phyloP scores from a whole-genome alignment of 2,113 vertebrate species.

The Anolis sagrei region DNA sequence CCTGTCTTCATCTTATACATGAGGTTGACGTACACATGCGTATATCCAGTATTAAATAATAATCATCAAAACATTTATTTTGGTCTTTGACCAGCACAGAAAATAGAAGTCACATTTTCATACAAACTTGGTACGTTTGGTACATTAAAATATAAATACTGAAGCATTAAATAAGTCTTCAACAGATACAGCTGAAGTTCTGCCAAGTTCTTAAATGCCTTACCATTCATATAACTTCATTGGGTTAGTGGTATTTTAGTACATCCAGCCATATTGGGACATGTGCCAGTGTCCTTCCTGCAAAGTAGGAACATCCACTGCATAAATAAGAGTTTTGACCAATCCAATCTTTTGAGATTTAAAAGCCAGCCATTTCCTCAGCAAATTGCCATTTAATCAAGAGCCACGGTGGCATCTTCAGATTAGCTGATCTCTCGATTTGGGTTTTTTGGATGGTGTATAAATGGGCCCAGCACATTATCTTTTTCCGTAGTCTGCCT shows the following conservation, averaged over 20 bases:
- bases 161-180: neutral
- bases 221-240: neutral
- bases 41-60: neutral
- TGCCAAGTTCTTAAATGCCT: neutral
- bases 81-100: no score
- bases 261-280: neutral
- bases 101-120: no score
- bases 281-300: neutral
- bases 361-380: conserved; percentile 52
- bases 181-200: neutral
- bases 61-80: no score
- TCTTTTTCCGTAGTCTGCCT: conserved; percentile 62
- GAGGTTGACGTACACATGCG: no score
- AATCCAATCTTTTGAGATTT: conserved; percentile 43
- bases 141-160: no score
- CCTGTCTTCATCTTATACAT: no score
- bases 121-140: no score
- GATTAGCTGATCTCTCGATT: conserved; percentile 60
- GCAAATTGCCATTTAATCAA: conserved; percentile 53
- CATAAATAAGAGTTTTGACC: conserved; percentile 42
- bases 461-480: conserved; percentile 63
- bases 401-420: conserved; percentile 53
- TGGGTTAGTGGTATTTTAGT: neutral
- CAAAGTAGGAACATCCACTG: conserved; percentile 37
- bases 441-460: conserved; percentile 50